These are phyloP conservation scores for Chrysocyon brachyurus DNA, from an alignment of 2,797 vertebrate species.

Conservation along the genomic window DNA sequence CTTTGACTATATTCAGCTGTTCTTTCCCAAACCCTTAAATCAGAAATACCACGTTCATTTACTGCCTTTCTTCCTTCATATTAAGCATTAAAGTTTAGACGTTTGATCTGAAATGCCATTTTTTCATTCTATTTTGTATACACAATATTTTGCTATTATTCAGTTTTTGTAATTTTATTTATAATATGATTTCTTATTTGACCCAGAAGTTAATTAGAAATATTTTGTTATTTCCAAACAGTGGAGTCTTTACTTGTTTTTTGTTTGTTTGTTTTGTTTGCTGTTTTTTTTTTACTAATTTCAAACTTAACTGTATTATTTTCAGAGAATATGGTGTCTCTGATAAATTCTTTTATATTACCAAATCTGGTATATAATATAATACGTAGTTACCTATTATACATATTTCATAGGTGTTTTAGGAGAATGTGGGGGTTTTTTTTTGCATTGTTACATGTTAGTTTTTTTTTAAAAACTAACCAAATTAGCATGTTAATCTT, in stretches of 20 bases:
- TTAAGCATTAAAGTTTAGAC: background rate
- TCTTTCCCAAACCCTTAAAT: background rate
- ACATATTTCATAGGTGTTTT: background rate
- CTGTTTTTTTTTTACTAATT: background rate
- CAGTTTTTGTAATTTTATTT: background rate
- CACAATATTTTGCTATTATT: background rate
- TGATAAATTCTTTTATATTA: background rate
- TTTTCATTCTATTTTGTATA: background rate
- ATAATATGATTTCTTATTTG: background rate
- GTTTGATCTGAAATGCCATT: background rate
- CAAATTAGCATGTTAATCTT: background rate
- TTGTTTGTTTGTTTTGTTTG: background rate
- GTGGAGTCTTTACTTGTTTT: background rate
- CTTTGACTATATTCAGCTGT: background rate
- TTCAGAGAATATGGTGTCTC: background rate
- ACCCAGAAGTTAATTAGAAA: background rate
- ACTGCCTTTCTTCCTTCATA: background rate
- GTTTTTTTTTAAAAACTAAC: background rate
- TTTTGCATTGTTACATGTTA: background rate
- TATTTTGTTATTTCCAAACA: background rate
- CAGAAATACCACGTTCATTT: background rate
- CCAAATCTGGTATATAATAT: background rate
- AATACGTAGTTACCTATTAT: background rate
- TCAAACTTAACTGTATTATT: background rate
- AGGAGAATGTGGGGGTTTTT: background rate